Evolutionary conservation across 2,888 invertebrate genomes (phyloP).

Genomic region (Polydrusus pterygomalis): DNA sequence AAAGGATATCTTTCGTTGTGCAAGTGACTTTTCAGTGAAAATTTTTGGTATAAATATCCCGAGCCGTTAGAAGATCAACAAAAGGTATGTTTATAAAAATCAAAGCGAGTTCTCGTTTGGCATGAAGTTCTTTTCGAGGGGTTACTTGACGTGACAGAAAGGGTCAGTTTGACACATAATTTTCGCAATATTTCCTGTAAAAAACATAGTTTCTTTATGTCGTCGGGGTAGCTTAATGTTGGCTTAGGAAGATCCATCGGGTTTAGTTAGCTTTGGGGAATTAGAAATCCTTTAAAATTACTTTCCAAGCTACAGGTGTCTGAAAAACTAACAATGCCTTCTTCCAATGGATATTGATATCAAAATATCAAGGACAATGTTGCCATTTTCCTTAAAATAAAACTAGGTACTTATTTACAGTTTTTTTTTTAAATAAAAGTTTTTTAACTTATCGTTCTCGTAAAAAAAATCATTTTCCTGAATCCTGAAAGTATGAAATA

Average conservation of each 20-base stretch:
- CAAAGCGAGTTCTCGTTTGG: background rate
- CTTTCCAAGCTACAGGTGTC: conserved; percentile 17
- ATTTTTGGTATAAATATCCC: background rate
- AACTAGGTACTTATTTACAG: too few relatives aligned
- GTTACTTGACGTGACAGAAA: conserved; percentile 8
- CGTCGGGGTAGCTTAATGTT: background rate
- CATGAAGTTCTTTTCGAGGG: background rate
- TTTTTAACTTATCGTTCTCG: too few relatives aligned
- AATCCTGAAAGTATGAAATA: too few relatives aligned
- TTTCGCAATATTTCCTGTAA: background rate
- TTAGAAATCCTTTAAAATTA: background rate
- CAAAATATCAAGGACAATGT: conserved; percentile 7
- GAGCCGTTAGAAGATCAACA: background rate
- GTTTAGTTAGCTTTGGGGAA: background rate
- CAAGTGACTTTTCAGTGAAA: conserved; percentile 30
- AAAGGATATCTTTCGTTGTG: conserved; percentile 19
- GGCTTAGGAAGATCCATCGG: background rate
- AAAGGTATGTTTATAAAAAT: conserved; percentile 13
- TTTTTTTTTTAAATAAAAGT: too few relatives aligned
- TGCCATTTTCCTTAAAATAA: background rate
- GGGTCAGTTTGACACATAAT: conserved; percentile 2
- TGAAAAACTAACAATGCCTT: background rate
- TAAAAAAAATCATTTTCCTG: too few relatives aligned
- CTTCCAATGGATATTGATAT: background rate
- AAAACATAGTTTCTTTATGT: background rate